These are phyloP conservation scores for Petromus typicus DNA, from an alignment of 2,113 vertebrate genomes.

Conservation along the genomic window DNA sequence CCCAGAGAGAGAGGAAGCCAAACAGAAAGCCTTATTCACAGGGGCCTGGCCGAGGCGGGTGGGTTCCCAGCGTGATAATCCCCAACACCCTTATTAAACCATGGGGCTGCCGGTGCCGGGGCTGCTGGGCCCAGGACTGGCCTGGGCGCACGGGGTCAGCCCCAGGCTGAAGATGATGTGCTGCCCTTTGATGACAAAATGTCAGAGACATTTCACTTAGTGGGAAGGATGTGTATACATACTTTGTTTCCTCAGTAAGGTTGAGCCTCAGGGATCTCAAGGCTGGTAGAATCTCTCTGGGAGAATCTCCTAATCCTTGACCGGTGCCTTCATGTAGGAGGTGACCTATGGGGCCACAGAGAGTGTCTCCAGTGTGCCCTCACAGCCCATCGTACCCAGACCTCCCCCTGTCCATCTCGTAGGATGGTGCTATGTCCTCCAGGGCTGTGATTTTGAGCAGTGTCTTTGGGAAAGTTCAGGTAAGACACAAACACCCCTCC, in stretches of 20 bases:
- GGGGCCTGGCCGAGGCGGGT: conserved; percentile 79
- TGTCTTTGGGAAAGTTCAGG: conserved; percentile 32
- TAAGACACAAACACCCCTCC: not conserved
- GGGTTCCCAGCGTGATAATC: conserved; percentile 87
- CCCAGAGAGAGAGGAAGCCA: conserved; percentile 56
- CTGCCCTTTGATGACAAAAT: not conserved
- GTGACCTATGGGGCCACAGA: not conserved
- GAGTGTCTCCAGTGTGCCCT: not conserved
- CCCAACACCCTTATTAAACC: conserved; percentile 87
- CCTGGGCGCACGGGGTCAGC: not conserved
- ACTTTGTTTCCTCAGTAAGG: not conserved
- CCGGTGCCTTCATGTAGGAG: accelerated
- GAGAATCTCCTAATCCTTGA: not conserved
- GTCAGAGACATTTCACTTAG: conserved; percentile 61
- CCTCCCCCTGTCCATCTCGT: not conserved
- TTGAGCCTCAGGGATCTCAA: not conserved
- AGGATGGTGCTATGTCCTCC: not conserved
- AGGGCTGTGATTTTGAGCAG: not conserved
- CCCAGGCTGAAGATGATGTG: not conserved
- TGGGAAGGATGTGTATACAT: not conserved
- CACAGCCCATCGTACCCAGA: not conserved
- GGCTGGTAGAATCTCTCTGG: not conserved
- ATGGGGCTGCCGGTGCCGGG: conserved; percentile 84
- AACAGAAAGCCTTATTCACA: conserved; percentile 86
- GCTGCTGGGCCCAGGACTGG: conserved; percentile 31